A percentile compares a stretch with the other conserved stretches of the same genome.
Conservation (phyloP, 53 echinoderm and acorn worm species). For the Pentamera pediparva region DNA sequence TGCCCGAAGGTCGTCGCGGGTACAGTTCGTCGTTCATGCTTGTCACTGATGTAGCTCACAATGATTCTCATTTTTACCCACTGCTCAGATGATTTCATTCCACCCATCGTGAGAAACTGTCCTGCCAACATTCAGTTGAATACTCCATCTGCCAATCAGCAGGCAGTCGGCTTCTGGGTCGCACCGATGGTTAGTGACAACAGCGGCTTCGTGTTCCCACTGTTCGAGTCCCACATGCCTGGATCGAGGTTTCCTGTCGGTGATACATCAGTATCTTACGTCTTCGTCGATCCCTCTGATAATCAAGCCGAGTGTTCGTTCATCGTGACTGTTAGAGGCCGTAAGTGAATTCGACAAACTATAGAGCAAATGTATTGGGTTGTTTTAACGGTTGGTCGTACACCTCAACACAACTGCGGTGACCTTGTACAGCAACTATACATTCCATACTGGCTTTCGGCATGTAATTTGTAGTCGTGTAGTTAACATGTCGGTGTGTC, state of each 20-base stretch:
- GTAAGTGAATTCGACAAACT: no score
- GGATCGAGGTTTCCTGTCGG: conserved; percentile 29
- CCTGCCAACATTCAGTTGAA: conserved; percentile 32
- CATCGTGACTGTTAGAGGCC: neutral
- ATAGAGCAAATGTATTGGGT: neutral
- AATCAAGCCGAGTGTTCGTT: conserved; percentile 14
- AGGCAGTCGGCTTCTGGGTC: conserved; percentile 24
- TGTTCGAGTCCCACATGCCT: conserved; percentile 40
- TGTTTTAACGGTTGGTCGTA: no score
- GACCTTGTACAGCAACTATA: no score
- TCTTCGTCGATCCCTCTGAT: conserved; percentile 31
- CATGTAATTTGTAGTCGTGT: no score
- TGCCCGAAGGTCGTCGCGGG: no score
- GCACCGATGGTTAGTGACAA: conserved; percentile 49
- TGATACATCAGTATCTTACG: conserved; percentile 44
- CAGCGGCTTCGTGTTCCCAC: conserved; percentile 4
- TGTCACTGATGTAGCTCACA: no score
- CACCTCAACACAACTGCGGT: no score
- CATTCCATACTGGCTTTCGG: no score
- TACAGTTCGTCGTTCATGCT: no score
- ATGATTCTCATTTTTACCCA: no score
- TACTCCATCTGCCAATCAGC: neutral
- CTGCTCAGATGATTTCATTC: conserved; percentile 33
- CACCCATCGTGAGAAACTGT: conserved; percentile 34
- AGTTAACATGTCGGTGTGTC: no score